These are phyloP conservation scores for Teleiodes luculella DNA, from an alignment of 2,888 invertebrate species.

Conservation along the genomic window DNA sequence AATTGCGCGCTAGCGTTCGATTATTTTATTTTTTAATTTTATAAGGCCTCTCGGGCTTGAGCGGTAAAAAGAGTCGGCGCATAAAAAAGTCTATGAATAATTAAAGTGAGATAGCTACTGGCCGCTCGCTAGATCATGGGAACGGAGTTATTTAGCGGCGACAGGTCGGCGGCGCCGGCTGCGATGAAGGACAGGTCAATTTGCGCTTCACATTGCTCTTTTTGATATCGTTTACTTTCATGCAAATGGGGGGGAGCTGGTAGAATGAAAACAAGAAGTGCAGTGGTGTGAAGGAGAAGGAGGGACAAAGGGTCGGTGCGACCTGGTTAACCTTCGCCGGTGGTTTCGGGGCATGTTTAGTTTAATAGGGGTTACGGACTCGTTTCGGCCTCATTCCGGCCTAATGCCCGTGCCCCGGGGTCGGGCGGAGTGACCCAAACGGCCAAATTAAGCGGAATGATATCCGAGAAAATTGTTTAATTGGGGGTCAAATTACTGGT, in stretches of 20 bases:
- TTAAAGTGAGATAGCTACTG: slow-evolving; percentile 77
- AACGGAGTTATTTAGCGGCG: slow-evolving; percentile 73
- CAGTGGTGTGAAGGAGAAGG: slow-evolving; percentile 45
- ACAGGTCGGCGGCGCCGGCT: slow-evolving; percentile 60
- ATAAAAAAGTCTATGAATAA: slow-evolving; percentile 78
- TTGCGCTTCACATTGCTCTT: slow-evolving; percentile 65
- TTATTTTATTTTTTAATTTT: slow-evolving; percentile 75
- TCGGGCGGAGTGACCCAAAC: slow-evolving; percentile 55
- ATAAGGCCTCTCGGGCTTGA: slow-evolving; percentile 64
- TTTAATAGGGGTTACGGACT: slow-evolving; percentile 69
- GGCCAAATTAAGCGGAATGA: slow-evolving; percentile 64
- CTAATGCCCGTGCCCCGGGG: slow-evolving; percentile 66
- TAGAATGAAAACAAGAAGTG: slow-evolving; percentile 38
- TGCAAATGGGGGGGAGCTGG: slow-evolving; percentile 45
- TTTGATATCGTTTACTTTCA: slow-evolving; percentile 51
- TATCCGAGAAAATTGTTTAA: slow-evolving; percentile 76
- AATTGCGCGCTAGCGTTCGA: slow-evolving; percentile 67
- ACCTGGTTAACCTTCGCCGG: slow-evolving; percentile 51
- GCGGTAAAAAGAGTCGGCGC: slow-evolving; percentile 72
- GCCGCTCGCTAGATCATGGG: slow-evolving; percentile 72
- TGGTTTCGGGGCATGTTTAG: slow-evolving; percentile 74
- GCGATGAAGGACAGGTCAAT: slow-evolving; percentile 74
- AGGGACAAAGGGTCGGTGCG: slow-evolving; percentile 49
- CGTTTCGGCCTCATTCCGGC: slow-evolving; percentile 62
- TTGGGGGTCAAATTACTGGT: slow-evolving; percentile 70